These are phyloP conservation scores for Euthynnus affinis DNA, from an alignment of 2,797 vertebrate species.

Conservation along the genomic window DNA sequence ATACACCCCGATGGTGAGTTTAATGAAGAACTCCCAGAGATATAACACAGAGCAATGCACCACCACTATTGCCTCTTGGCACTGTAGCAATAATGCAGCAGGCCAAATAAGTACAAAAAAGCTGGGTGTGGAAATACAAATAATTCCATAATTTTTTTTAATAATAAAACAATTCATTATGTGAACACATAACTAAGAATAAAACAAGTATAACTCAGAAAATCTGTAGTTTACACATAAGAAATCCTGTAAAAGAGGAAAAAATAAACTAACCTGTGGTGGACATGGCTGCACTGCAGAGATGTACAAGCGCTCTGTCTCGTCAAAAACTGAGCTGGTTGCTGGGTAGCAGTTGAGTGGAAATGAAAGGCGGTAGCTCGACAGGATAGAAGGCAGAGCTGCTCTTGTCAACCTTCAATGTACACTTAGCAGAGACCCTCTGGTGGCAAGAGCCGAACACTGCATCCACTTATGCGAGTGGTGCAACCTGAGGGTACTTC, in stretches of 20 bases:
- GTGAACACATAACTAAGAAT: background rate
- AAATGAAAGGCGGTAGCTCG: conserved; percentile 30
- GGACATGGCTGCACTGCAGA: conserved; percentile 80
- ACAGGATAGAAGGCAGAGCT: conserved; percentile 36
- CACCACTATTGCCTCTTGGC: conserved; percentile 21
- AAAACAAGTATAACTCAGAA: background rate
- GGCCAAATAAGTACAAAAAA: background rate
- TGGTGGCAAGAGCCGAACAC: conserved; percentile 50
- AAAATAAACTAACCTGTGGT: conserved; percentile 80
- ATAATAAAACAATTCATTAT: background rate
- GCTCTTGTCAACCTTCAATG: conserved; percentile 15
- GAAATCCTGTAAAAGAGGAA: background rate
- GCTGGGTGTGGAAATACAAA: background rate
- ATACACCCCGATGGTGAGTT: conserved; percentile 9
- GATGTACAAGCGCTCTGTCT: conserved; percentile 49
- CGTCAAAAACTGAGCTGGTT: conserved; percentile 34
- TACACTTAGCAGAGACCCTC: conserved; percentile 57
- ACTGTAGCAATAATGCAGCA: conserved; percentile 42
- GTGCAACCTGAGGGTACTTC: conserved; percentile 29
- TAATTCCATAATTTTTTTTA: background rate
- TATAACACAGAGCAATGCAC: conserved; percentile 9
- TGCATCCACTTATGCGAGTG: conserved; percentile 22
- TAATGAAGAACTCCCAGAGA: conserved; percentile 8
- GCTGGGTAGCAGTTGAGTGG: conserved; percentile 65
- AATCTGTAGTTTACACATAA: background rate